Evolutionary conservation across 1,140 invertebrate genomes (phyloP), one percentile per base, ranked within the genome.

Genomic region (Aricia agestis): DNA sequence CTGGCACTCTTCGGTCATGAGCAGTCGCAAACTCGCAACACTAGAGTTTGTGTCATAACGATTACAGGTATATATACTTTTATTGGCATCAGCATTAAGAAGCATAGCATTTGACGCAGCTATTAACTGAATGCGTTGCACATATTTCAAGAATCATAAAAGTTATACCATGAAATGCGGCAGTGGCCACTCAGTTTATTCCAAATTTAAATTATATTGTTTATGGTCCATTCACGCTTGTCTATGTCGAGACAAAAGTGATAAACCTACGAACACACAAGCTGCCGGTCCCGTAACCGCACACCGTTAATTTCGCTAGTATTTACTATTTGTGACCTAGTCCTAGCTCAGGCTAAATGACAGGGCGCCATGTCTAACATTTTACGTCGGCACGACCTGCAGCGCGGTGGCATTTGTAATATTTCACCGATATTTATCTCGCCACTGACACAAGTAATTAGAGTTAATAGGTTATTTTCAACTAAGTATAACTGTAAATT

Each of bases 181-280:
- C 6, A 15, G 6, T 52, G 11, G 7, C 11, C 45, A 52, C 11
- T 13, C 7, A 13, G 45, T 52, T 15, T 52, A 63, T 63, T 63
- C 59, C 9, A 25, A 63, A 63, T 63, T 63, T 25, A 25, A 63
- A 63, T 63, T 63, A 63, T 63, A 9, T 19, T 63, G 59, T 19
- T 63, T 19, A 63, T 63, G 59, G 59, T 63, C 58, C 19, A 25
- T 17, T 18, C 0, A 59, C 58, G n/a, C 59, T 63, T 65, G 70
- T 17, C 72, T 66, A 42, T 73, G 73, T 75, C 74, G 69, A 36
- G 68, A 77, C 72, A 61, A 13, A 41, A 31, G 59, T 25, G 67
- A 72, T 77, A 77, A 77, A 75, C 57, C 75, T 52, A 18, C 36
- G 42, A 77, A 72, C 57, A 68, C 70, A 77, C 58, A 71, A 70